Percentiles rank a stretch among this genome's conserved stretches.
These are phyloP conservation scores for Gastrophysa polygoni DNA, from an alignment of 2,888 invertebrate genomes.

Conservation along the genomic window DNA sequence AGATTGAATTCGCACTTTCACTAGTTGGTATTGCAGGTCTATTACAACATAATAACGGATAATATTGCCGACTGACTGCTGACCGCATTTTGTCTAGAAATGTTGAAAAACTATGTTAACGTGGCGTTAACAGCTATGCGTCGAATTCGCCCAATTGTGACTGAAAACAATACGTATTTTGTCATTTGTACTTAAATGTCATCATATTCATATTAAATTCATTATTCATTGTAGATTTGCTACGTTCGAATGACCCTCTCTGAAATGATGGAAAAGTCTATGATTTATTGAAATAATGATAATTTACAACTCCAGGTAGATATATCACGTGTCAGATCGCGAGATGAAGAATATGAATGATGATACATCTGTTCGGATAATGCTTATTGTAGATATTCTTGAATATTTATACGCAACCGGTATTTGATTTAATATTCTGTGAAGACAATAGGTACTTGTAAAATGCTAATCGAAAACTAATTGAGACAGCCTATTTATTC, in stretches of 20 bases:
- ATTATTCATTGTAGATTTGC: neutral
- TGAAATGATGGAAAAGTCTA: too few relatives aligned
- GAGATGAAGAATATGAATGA: too few relatives aligned
- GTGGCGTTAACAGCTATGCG: conserved; percentile 1
- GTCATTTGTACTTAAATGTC: neutral
- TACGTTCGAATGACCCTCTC: neutral
- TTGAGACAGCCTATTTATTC: too few relatives aligned
- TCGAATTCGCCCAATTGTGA: conserved; percentile 9
- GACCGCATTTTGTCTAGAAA: conserved; percentile 22
- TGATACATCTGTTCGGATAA: too few relatives aligned
- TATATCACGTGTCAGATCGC: too few relatives aligned
- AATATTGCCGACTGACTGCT: conserved; percentile 16
- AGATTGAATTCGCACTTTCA: conserved; percentile 42
- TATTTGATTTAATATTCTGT: too few relatives aligned
- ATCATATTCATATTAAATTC: neutral
- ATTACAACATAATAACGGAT: conserved; percentile 35
- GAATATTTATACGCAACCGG: too few relatives aligned
- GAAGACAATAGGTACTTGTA: too few relatives aligned
- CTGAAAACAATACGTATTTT: conserved; percentile 1
- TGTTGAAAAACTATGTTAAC: conserved; percentile 14
- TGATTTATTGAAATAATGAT: too few relatives aligned
- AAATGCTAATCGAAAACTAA: too few relatives aligned
- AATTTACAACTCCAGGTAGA: too few relatives aligned
- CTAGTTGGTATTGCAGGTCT: conserved; percentile 35
- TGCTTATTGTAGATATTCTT: too few relatives aligned